phyloP scores from a whole-genome alignment of 1,140 invertebrate species.

The Anthonomus grandis region DNA sequence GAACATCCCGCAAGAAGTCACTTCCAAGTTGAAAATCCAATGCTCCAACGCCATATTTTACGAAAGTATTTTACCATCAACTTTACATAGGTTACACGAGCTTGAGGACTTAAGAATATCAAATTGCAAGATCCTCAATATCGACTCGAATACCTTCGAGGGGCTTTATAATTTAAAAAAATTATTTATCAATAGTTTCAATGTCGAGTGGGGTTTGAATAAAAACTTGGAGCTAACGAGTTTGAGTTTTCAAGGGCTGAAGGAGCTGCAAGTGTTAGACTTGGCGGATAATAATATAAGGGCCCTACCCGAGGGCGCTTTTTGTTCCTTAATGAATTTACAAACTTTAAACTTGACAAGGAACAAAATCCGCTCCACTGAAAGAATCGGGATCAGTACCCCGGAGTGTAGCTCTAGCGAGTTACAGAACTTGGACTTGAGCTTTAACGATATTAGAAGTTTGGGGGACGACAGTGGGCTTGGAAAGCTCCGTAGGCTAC shows the following conservation, averaged over 20 bases:
- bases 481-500: conserved; percentile 66
- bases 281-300: conserved; percentile 79
- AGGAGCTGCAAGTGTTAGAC: conserved; percentile 74
- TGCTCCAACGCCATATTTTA: conserved; percentile 77
- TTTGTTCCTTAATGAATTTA: conserved; percentile 74
- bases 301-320: conserved; percentile 67
- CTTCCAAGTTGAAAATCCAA: conserved; percentile 62
- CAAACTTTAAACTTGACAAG: conserved; percentile 79
- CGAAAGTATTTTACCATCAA: conserved; percentile 70
- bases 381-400: conserved; percentile 64
- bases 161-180: conserved; percentile 72
- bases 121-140: conserved; percentile 73
- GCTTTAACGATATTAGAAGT: conserved; percentile 70
- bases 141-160: conserved; percentile 74
- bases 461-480: conserved; percentile 70
- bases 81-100: conserved; percentile 68
- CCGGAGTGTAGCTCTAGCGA: conserved; percentile 56
- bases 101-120: conserved; percentile 70
- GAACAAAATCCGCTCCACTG: conserved; percentile 71
- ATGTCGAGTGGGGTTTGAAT: conserved; percentile 71
- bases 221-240: conserved; percentile 67
- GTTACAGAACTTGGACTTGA: conserved; percentile 71
- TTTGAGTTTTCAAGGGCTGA: conserved; percentile 67
- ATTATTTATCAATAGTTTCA: conserved; percentile 70
- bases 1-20: conserved; percentile 68